Conservation (phyloP, 1,140 invertebrate genomes). For the Brachionus asplanchnoidis region DNA sequence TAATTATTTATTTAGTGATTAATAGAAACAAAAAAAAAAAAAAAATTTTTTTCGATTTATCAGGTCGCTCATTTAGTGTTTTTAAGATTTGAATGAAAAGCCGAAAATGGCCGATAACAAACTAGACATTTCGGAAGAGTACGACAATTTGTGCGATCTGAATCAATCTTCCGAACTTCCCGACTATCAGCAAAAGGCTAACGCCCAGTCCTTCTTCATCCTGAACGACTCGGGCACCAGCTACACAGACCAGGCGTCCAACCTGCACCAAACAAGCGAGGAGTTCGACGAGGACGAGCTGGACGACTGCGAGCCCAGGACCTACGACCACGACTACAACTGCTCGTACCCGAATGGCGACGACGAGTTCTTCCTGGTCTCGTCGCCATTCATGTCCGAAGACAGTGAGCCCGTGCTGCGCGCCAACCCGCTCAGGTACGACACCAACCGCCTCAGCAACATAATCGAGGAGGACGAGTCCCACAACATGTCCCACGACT, state of each 20-base stretch:
- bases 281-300: conserved; percentile 16
- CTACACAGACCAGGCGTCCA: not conserved
- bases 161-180: not conserved
- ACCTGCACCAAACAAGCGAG: not conserved
- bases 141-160: conserved; percentile 1
- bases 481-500: not conserved
- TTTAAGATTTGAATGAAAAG: conserved; percentile 19
- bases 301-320: conserved; percentile 15
- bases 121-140: not conserved
- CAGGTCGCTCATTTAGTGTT: not conserved
- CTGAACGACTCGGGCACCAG: not conserved
- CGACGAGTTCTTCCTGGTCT: conserved; percentile 33
- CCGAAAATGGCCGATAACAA: not conserved
- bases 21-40: not conserved
- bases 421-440: not conserved
- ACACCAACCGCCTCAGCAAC: conserved; percentile 24
- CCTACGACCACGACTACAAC: not conserved
- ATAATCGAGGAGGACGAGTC: conserved; percentile 40
- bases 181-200: not conserved
- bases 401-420: not conserved
- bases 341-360: not conserved
- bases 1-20: not conserved
- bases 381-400: not conserved
- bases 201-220: not conserved
- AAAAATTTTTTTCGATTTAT: not conserved